Evolutionary conservation across 30 jellyfish, hydroid and myxozoan genomes (phyloP).

Genomic region (Catostylus mosaicus): DNA sequence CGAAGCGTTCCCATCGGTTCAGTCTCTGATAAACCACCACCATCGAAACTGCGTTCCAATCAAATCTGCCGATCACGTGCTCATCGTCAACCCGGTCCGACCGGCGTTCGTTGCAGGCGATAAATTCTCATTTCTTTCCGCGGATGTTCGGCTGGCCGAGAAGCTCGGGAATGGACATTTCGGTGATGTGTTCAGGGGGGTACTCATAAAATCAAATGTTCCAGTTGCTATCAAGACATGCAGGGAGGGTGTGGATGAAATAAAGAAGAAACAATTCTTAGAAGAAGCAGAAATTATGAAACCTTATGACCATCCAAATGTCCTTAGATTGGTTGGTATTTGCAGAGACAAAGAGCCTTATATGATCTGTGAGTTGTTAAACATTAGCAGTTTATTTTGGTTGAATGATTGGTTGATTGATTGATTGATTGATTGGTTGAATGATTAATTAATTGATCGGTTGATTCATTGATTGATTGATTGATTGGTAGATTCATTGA

Average conservation of each 20-base stretch:
- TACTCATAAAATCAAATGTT: constrained; percentile 21
- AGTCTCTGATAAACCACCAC: constrained; percentile 68
- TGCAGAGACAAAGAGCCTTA: constrained; percentile 86
- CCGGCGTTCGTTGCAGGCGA: constrained; percentile 83
- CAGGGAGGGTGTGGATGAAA: constrained; percentile 66
- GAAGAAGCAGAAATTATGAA: constrained; percentile 96
- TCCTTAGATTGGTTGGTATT: constrained; percentile 86
- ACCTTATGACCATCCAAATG: constrained; percentile 90
- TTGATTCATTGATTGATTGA: too few relatives aligned
- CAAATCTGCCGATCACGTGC: constrained; percentile 57
- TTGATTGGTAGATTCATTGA: too few relatives aligned
- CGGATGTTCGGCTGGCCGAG: constrained; percentile 67
- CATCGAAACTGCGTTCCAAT: constrained; percentile 66
- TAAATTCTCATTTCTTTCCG: constrained; percentile 50
- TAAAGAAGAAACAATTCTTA: constrained; percentile 58
- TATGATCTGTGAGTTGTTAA: constrained; percentile 68
- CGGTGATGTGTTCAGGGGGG: constrained; percentile 87
- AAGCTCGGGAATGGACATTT: constrained; percentile 92
- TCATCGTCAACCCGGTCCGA: constrained; percentile 67
- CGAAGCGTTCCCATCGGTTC: constrained; percentile 60
- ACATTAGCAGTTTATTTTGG: not conserved
- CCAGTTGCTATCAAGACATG: constrained; percentile 91
- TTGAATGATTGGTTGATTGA: too few relatives aligned
- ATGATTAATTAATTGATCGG: too few relatives aligned
- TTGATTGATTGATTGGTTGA: too few relatives aligned